A percentile compares a stretch with the other conserved stretches of the same genome.
Evolutionary conservation across 1,140 invertebrate species (phyloP).

Genomic region (Solen grandis): DNA sequence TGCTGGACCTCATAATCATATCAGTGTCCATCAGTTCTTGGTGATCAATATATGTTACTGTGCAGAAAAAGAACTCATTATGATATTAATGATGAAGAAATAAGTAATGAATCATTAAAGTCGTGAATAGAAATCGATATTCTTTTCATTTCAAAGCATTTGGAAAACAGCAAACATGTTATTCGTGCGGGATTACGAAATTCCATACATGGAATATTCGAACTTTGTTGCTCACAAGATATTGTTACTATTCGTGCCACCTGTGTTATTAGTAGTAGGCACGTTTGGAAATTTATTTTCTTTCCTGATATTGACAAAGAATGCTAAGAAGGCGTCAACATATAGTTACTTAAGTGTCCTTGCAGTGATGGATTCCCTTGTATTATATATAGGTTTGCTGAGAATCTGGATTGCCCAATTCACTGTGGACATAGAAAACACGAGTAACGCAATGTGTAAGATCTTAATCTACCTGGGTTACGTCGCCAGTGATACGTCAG

Average conservation of each 20-base stretch:
- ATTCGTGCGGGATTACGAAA: neutral
- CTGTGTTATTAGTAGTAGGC: slow-evolving; percentile 71
- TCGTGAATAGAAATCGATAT: too few species aligned
- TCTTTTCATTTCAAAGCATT: too few species aligned
- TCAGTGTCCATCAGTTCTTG: too few species aligned
- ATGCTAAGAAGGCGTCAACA: slow-evolving; percentile 66
- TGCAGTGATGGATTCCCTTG: slow-evolving; percentile 73
- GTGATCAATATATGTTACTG: too few species aligned
- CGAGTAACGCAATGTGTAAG: slow-evolving; percentile 72
- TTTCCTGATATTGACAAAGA: slow-evolving; percentile 69
- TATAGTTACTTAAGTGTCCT: slow-evolving; percentile 75
- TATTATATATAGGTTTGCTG: slow-evolving; percentile 75
- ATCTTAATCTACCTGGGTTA: slow-evolving; percentile 70
- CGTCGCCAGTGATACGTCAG: slow-evolving; percentile 74
- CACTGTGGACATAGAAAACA: slow-evolving; percentile 64
- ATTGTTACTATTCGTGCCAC: slow-evolving; percentile 66
- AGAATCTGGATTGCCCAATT: slow-evolving; percentile 74
- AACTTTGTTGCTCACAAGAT: slow-evolving; percentile 31
- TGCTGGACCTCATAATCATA: too few species aligned
- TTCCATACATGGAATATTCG: neutral
- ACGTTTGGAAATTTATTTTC: slow-evolving; percentile 77
- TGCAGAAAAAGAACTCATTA: too few species aligned
- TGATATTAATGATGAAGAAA: too few species aligned
- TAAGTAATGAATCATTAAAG: too few species aligned
- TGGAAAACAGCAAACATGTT: neutral